These are phyloP conservation scores for Araneus ventricosus DNA, from an alignment of 1,140 invertebrate genomes.

Conservation along the genomic window DNA sequence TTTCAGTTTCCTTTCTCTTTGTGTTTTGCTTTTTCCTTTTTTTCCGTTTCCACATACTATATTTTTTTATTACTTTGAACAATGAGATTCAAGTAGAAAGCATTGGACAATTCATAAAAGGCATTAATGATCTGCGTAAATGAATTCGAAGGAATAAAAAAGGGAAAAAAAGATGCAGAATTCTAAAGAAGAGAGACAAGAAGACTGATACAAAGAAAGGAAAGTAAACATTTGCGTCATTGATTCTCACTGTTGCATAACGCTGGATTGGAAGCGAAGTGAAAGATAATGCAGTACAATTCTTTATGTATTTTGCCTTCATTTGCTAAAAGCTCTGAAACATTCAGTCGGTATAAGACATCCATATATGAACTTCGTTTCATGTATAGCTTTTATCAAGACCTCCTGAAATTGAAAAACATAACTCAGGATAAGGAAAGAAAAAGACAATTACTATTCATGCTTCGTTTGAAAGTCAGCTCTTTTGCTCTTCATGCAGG, in stretches of 20 bases:
- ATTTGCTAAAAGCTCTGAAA: constrained; percentile 38
- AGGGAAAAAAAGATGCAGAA: background rate
- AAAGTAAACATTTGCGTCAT: constrained; percentile 2
- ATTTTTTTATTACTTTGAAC: constrained; percentile 4
- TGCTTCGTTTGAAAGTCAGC: background rate
- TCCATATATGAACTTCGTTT: constrained; percentile 18
- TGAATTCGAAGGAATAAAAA: background rate
- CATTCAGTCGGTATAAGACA: background rate
- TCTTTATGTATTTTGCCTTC: constrained; percentile 38
- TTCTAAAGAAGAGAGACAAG: constrained; percentile 28
- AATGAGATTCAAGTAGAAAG: constrained; percentile 42
- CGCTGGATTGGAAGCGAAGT: background rate
- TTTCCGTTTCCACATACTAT: background rate
- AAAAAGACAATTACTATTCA: no score
- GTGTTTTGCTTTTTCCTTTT: background rate
- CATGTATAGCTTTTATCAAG: background rate
- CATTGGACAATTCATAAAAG: constrained; percentile 47
- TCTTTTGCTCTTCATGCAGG: background rate
- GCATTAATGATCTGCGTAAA: constrained; percentile 37
- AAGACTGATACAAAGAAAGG: background rate
- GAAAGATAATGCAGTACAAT: constrained; percentile 40
- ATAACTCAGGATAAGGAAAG: no score
- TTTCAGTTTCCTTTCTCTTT: background rate
- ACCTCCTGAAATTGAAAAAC: constrained; percentile 18
- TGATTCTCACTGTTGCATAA: constrained; percentile 27